A percentile compares a stretch with the other conserved stretches of the same genome.
These are phyloP conservation scores for Limnephilus rhombicus DNA, from an alignment of 2,888 invertebrate genomes.

Conservation along the genomic window DNA sequence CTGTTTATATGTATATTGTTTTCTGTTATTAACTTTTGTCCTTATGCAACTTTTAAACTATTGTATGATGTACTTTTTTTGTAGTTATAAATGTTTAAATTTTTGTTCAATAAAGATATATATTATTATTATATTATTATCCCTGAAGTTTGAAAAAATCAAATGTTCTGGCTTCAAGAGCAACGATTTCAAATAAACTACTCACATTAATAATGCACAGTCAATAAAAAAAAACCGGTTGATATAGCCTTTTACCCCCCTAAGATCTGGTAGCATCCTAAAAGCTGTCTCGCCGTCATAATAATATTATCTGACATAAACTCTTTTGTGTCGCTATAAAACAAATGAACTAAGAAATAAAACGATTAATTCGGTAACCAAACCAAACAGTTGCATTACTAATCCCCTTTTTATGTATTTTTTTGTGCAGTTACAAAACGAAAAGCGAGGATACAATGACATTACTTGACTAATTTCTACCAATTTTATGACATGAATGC, in stretches of 20 bases:
- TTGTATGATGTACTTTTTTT: no score
- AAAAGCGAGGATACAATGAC: background rate
- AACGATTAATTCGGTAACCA: background rate
- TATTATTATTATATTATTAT: no score
- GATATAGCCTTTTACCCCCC: background rate
- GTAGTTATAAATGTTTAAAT: no score
- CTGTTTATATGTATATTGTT: no score
- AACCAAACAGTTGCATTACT: background rate
- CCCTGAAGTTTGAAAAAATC: background rate
- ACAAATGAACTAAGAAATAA: background rate
- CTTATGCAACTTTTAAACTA: no score
- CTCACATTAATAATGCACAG: background rate
- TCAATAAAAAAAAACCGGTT: background rate
- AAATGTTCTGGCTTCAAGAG: background rate
- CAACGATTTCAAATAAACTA: background rate
- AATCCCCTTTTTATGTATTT: background rate
- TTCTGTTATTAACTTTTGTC: no score
- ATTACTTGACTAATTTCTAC: background rate
- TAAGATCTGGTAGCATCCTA: background rate
- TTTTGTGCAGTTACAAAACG: background rate
- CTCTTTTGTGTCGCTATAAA: background rate
- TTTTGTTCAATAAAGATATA: no score
- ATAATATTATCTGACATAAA: background rate
- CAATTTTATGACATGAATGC: background rate
- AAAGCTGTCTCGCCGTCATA: constrained; percentile 1